These are phyloP conservation scores for Frieseomelitta varia DNA, from an alignment of 1,140 invertebrate genomes.

Conservation along the genomic window DNA sequence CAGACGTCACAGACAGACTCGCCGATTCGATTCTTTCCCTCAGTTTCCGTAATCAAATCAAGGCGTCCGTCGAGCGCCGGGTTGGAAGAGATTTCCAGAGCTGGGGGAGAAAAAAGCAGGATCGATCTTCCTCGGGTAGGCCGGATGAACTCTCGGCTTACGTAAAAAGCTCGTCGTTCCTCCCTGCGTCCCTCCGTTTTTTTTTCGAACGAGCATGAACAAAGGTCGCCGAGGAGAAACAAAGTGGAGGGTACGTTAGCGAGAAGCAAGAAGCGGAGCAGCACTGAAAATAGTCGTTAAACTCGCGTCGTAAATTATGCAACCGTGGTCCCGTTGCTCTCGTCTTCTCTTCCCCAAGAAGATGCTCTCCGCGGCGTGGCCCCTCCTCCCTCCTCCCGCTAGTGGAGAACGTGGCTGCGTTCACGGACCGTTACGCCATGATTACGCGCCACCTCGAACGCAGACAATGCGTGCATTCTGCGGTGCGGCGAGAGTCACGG, in stretches of 20 bases:
- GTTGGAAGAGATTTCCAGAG: neutral
- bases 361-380: constrained; percentile 40
- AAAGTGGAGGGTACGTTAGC: neutral
- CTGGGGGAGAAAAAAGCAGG: neutral
- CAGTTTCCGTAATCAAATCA: constrained; percentile 3
- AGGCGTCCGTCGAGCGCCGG: neutral
- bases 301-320: constrained; percentile 74
- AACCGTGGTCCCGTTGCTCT: constrained; percentile 32
- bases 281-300: constrained; percentile 72
- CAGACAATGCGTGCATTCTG: constrained; percentile 53
- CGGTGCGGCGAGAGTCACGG: neutral
- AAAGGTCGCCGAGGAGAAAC: neutral
- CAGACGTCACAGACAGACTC: neutral
- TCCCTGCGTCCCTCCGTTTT: neutral
- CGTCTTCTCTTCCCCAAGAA: constrained; percentile 43
- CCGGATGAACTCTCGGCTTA: neutral
- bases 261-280: constrained; percentile 60
- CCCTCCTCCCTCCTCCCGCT: neutral
- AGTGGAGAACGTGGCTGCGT: constrained; percentile 57
- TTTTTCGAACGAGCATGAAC: constrained; percentile 24
- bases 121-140: neutral
- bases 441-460: constrained; percentile 60
- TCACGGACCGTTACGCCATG: constrained; percentile 63
- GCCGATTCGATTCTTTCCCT: constrained; percentile 8
- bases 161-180: neutral